Evolutionary conservation across 2,888 invertebrate genomes (phyloP).

Genomic region (Crossocerus cetratus): DNA sequence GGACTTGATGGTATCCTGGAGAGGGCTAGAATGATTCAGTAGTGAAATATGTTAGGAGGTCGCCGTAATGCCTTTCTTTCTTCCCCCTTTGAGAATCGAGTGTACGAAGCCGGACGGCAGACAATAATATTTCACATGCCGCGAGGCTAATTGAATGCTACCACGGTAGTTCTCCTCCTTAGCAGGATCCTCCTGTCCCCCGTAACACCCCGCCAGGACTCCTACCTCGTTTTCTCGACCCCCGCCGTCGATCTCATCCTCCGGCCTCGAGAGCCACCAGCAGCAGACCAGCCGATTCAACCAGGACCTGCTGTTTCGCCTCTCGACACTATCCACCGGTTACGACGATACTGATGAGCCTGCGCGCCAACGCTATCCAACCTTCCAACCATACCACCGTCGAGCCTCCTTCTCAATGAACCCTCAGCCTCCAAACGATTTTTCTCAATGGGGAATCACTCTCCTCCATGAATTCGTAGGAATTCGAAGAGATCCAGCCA

Average conservation of each 20-base stretch:
- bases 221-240: constrained; percentile 6
- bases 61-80: constrained; percentile 62
- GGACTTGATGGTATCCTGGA: neutral
- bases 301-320: too few relatives aligned
- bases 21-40: constrained; percentile 57
- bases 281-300: too few relatives aligned
- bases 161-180: constrained; percentile 73
- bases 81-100: constrained; percentile 63
- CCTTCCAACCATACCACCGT: constrained; percentile 5
- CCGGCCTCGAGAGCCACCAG: too few relatives aligned
- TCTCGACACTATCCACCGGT: too few relatives aligned
- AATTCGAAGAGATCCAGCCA: too few relatives aligned
- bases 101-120: constrained; percentile 60
- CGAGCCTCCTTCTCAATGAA: too few relatives aligned
- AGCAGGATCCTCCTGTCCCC: constrained; percentile 59
- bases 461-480: too few relatives aligned
- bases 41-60: constrained; percentile 66
- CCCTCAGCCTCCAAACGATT: too few relatives aligned
- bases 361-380: constrained; percentile 20
- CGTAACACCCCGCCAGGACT: constrained; percentile 27
- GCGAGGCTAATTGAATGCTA: constrained; percentile 76
- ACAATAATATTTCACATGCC: constrained; percentile 74
- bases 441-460: too few relatives aligned
- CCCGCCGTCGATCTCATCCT: neutral
- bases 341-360: neutral